Base-by-base conservation (phyloP, 1,140 invertebrate species). In the Drosophila eugracilis region DNA sequence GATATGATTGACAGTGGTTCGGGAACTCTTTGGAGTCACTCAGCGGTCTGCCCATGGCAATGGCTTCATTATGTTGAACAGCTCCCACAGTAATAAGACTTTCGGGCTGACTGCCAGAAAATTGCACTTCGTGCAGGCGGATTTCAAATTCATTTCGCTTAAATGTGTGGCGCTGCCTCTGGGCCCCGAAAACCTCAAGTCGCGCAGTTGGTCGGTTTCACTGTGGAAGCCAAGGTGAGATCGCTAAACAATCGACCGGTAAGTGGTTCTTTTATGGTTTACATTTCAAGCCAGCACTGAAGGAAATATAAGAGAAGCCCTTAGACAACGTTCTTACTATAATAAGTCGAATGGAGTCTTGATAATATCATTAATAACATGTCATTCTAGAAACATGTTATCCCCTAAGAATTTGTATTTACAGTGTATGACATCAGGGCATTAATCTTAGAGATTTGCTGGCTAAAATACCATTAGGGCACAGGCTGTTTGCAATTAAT, bases 61-160 rank as follows among this genome's bases (percentile, higher is more conserved):
- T 85, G 77, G 83, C 81, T 86, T 86, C 69, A 88, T 86, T 86
- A 88, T 62, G 42, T 50, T 59, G 71, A 28, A 55, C 69, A 66
- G 81, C 83, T 86, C 81, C 77, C 81, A 85, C 81, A 80, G 75
- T 73, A 66, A 65, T 73, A 69, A 69, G 30, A 54, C 39, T 53
- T 62, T 76, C 15, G 21, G 53, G 30, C 50, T 49, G 45, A 47
- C 41, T 45, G 63, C 34, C 60, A 66, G 60, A 48, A 86, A 86
- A 86, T 86, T 86, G 83, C 74, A 58, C 73, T 86, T 86, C 83
- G 83, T 86, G 83, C 77, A 66, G 81, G 42, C 66, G 65, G 60
- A 66, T 58, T 66, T 78, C 55, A 55, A 84, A 71, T 73, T 69
- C 57, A 79, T 69, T 70, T 79, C 45, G 67, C 52, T 66, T 55